Conservation (phyloP, 2,113 vertebrate species). For the Aramus guarauna region DNA sequence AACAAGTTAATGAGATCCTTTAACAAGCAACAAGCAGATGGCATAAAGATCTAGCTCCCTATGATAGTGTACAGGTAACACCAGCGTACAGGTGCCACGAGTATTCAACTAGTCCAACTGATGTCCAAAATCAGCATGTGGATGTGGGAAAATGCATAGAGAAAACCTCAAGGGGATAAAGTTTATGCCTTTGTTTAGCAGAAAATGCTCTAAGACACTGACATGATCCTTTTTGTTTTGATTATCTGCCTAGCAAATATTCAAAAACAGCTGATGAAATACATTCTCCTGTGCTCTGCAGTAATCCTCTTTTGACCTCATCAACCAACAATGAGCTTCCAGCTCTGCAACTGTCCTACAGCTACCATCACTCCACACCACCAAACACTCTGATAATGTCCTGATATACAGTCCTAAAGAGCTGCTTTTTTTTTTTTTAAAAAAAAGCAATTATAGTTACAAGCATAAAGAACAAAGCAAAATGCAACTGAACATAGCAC, state of each 20-base stretch:
- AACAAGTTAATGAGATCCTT: not conserved
- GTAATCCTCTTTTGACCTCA: not conserved
- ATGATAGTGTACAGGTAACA: not conserved
- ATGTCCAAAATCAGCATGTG: not conserved
- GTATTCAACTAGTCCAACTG: not conserved
- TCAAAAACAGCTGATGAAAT: not conserved
- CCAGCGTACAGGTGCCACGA: not conserved
- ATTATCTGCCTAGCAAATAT: not conserved
- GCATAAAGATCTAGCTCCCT: not conserved
- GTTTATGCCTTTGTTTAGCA: not conserved
- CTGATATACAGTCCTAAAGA: not conserved
- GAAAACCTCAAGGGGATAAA: not conserved
- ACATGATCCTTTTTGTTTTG: not conserved
- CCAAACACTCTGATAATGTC: not conserved
- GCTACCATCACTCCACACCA: not conserved
- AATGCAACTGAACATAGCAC: not conserved
- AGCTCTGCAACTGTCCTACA: not conserved
- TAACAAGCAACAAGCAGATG: not conserved
- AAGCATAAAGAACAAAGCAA: not conserved
- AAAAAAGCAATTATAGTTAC: not conserved
- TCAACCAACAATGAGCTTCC: not conserved
- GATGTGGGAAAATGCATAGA: not conserved
- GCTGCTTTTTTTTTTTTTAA: not conserved
- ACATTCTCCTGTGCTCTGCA: not conserved
- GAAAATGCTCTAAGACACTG: not conserved